Base-by-base conservation (phyloP, 2,113 vertebrate genomes). In the Protobothrops mucrosquamatus region DNA sequence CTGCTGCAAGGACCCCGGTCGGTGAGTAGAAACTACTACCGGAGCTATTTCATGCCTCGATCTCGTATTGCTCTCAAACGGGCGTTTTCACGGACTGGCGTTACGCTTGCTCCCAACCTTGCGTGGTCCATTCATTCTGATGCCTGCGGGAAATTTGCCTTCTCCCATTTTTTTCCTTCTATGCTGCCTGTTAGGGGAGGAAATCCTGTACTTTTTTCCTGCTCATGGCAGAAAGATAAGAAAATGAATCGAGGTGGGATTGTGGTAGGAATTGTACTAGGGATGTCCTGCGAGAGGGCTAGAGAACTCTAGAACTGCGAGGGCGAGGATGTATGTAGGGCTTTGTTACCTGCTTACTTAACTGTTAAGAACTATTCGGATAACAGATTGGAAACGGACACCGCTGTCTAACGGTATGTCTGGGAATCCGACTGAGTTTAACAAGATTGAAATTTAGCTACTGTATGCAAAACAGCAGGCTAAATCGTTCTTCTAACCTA, bases 1-100 rank as follows among this genome's bases (percentile, higher is more conserved):
- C 98, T 18, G 99, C 99, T 24, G 98, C 97, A 15, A 97, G 99
- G 96, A 99, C 99, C 18, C 97, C 98, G 2, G 97, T 99, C 52
- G 99, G 99, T 99, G 97, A 97, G 97, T 20, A 89, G 14, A 3
- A 4, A 14, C 0, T 39, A 22, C 24, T 12, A 12, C 85, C 4
- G 12, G 10, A 4, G n/a, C 14, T 14, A 18, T 64, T 74, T 64
- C 59, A 1, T 29, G 26, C 61, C 61, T 34, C n/a, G n/a, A 7
- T 8, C 14, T 23, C 18, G 24, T 1, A 7, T 26, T 46, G 15
- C 2, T 56, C 15, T 18, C 6, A 74, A 85, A 39, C 12, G 29
- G 4, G 9, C 34, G 24, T 23, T 23, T 91, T 55, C 48, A 22
- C 29, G 26, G 14, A 34, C 29, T 34, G 64, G 15, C 11, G 55